phyloP scores from a whole-genome alignment of 2,797 vertebrate genomes.

The Girardinus metallicus region DNA sequence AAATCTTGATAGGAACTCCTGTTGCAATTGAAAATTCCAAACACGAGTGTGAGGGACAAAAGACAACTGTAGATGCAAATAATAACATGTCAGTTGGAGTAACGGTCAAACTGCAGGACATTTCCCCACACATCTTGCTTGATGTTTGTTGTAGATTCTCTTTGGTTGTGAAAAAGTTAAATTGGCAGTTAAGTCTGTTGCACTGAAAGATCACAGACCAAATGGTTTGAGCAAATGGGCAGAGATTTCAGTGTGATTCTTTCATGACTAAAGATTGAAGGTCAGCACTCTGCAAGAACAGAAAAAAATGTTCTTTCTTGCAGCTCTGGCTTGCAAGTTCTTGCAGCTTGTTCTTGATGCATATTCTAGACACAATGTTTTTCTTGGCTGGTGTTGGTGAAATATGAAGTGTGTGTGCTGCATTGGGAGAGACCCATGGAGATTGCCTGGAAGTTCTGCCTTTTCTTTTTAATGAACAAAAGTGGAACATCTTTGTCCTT shows the following conservation, averaged over 20 bases:
- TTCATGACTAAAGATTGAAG: neutral
- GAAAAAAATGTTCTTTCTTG: neutral
- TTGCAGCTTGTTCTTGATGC: neutral
- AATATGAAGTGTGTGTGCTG: neutral
- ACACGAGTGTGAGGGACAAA: neutral
- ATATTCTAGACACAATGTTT: neutral
- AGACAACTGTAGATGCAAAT: neutral
- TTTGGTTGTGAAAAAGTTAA: neutral
- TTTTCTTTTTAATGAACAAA: neutral
- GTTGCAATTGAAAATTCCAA: neutral
- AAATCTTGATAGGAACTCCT: neutral
- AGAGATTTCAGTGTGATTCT: neutral
- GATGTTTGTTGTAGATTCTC: neutral
- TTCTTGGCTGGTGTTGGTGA: neutral
- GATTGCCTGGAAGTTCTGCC: neutral
- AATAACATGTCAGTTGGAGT: neutral
- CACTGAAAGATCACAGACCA: neutral
- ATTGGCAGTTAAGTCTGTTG: neutral
- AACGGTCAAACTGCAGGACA: neutral
- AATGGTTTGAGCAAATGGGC: neutral
- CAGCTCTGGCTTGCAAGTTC: neutral
- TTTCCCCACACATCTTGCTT: neutral
- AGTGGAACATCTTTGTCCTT: neutral
- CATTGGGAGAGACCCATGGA: neutral
- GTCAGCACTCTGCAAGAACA: neutral